phyloP scores from a whole-genome alignment of 2,797 vertebrate genomes.

The Discoglossus pictus region DNA sequence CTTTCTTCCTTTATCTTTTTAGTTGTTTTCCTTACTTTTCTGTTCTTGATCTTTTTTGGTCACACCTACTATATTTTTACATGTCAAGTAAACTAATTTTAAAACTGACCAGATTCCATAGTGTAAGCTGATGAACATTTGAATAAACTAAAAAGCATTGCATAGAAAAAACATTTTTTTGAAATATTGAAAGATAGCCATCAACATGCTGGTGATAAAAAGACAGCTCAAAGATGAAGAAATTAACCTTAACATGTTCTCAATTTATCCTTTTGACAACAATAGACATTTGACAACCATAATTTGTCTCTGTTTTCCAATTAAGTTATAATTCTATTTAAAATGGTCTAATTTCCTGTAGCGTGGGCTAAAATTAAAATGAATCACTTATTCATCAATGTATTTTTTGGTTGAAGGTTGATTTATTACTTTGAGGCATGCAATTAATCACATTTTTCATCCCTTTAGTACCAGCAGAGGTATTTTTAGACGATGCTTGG shows the following conservation, averaged over 20 bases:
- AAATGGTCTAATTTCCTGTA: slow-evolving; percentile 31
- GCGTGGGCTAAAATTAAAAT: slow-evolving; percentile 30
- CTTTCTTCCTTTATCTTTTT: no score
- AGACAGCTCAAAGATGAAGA: no score
- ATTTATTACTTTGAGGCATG: slow-evolving; percentile 25
- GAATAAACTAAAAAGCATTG: no score
- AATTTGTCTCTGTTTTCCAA: slow-evolving; percentile 38
- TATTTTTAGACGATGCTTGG: not conserved
- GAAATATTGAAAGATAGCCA: no score
- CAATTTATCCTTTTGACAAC: not conserved
- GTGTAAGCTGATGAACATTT: no score
- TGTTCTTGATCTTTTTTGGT: no score
- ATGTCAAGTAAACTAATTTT: no score
- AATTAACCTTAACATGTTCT: not conserved
- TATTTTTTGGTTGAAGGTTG: slow-evolving; percentile 29
- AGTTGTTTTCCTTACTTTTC: no score
- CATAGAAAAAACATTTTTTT: no score
- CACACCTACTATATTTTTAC: no score
- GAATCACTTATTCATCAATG: slow-evolving; percentile 34
- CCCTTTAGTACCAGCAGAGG: not conserved
- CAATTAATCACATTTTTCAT: slow-evolving; percentile 28
- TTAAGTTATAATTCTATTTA: slow-evolving; percentile 33
- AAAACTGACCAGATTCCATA: no score
- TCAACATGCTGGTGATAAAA: no score
- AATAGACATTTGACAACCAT: not conserved